Conservation (phyloP, 2,113 vertebrate genomes). For the Cyprinus carpio region DNA sequence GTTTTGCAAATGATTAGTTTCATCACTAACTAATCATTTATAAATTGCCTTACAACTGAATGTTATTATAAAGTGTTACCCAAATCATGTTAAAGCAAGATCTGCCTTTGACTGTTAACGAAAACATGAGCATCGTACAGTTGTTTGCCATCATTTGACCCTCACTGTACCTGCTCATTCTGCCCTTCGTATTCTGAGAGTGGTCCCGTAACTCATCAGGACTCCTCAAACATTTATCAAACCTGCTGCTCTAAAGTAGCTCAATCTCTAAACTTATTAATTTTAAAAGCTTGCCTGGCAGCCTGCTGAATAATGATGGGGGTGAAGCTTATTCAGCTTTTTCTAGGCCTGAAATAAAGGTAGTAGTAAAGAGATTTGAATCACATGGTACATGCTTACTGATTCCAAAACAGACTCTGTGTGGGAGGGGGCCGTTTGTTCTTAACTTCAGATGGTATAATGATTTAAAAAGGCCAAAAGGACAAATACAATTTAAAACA, state of each 20-base stretch:
- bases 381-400: not conserved
- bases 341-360: constrained; percentile 49
- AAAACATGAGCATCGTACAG: not conserved
- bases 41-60: too few species aligned
- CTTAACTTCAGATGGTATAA: not conserved
- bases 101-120: too few species aligned
- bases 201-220: constrained; percentile 44
- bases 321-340: constrained; percentile 59
- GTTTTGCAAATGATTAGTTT: too few species aligned
- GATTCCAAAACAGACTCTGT: not conserved
- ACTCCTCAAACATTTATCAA: constrained; percentile 67
- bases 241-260: constrained; percentile 52
- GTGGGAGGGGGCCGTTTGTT: not conserved
- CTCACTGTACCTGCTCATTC: not conserved
- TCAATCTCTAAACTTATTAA: constrained; percentile 67
- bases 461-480: not conserved
- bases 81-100: too few species aligned
- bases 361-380: constrained; percentile 5
- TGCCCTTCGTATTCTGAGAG: not conserved
- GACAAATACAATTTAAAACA: not conserved
- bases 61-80: too few species aligned
- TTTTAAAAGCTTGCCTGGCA: constrained; percentile 61
- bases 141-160: not conserved
- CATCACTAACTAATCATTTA: too few species aligned
- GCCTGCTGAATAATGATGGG: constrained; percentile 69